Conservation (phyloP, 2,797 vertebrate genomes). For the Anolis apletophallus region DNA sequence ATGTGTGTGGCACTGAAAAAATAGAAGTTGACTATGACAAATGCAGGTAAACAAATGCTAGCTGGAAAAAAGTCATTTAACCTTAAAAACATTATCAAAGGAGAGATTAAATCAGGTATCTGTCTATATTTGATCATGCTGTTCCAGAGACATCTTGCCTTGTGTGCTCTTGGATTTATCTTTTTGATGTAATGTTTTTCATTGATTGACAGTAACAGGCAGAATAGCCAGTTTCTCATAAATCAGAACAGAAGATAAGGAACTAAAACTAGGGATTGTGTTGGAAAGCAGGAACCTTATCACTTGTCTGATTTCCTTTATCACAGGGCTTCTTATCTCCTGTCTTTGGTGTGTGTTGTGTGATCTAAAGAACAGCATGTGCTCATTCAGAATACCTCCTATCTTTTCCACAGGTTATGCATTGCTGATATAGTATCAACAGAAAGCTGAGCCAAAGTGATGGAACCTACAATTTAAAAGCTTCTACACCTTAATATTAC, state of each 20-base stretch:
- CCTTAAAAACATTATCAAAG: conserved; percentile 29
- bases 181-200: conserved; percentile 33
- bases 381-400: conserved; percentile 7
- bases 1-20: background rate
- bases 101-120: conserved; percentile 64
- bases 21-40: background rate
- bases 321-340: conserved; percentile 33
- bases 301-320: conserved; percentile 35
- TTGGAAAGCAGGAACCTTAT: conserved; percentile 12
- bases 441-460: accelerated
- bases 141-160: background rate
- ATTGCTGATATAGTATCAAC: conserved; percentile 18
- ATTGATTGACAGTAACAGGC: conserved; percentile 27
- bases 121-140: conserved; percentile 58
- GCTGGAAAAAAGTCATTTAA: conserved; percentile 16
- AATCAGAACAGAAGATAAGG: conserved; percentile 44
- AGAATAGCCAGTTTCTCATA: background rate
- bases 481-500: conserved; percentile 4
- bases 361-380: background rate
- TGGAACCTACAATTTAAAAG: conserved; percentile 5
- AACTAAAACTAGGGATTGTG: conserved; percentile 42
- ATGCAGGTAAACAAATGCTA: conserved; percentile 9
- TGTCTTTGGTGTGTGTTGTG: accelerated
- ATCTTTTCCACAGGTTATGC: conserved; percentile 9
- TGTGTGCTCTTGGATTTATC: conserved; percentile 53